Evolutionary conservation across 2,888 invertebrate genomes (phyloP).

Genomic region (Oligia strigilis): DNA sequence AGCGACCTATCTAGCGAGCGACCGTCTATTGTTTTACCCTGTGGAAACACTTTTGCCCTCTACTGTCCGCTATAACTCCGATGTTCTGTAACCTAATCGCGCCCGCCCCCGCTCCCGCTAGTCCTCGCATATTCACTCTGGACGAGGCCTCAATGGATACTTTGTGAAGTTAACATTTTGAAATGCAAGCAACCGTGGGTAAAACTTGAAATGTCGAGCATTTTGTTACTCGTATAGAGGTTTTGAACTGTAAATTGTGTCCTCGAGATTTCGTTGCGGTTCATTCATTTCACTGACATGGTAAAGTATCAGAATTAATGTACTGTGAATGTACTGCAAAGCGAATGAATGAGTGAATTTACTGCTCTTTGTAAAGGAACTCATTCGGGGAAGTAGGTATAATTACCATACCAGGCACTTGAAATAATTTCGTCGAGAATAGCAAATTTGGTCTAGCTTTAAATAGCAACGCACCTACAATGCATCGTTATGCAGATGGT

Average conservation of each 20-base stretch:
- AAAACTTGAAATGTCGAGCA: constrained; percentile 43
- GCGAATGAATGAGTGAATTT: too few relatives aligned
- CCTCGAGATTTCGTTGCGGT: constrained; percentile 12
- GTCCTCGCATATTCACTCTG: not conserved
- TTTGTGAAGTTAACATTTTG: constrained; percentile 55
- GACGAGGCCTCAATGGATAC: constrained; percentile 27
- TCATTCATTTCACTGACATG: constrained; percentile 21
- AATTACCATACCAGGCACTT: not conserved
- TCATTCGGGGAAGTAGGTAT: not conserved
- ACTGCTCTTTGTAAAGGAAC: not conserved
- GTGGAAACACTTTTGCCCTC: not conserved
- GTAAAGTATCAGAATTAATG: constrained; percentile 20
- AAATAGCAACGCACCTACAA: too few relatives aligned
- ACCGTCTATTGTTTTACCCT: not conserved
- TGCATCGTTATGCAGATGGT: not conserved
- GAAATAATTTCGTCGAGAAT: not conserved
- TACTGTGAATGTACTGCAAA: constrained; percentile 3
- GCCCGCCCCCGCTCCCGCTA: not conserved
- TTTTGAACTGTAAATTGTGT: constrained; percentile 34
- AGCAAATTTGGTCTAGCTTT: not conserved
- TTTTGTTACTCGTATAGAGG: constrained; percentile 41
- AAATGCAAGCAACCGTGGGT: constrained; percentile 29
- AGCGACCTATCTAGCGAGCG: not conserved
- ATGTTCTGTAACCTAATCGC: not conserved
- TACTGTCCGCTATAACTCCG: not conserved